phyloP scores from a whole-genome alignment of 64 coral and sea anemone species.

The Dendronephthya gigantea region DNA sequence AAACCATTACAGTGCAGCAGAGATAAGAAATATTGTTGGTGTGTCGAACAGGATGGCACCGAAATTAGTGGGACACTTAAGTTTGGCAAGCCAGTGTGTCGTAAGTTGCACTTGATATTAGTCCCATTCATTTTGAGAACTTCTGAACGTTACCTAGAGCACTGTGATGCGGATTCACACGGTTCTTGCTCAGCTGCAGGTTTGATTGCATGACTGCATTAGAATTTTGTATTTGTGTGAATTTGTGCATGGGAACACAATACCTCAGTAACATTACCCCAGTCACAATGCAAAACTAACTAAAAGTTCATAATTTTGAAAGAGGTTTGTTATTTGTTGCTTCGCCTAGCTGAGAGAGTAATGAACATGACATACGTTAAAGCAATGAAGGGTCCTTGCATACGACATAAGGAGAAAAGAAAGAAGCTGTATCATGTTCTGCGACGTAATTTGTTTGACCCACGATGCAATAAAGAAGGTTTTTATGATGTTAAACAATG shows the following conservation, averaged over 20 bases:
- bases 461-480: background rate
- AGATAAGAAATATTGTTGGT: conserved; percentile 1
- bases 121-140: background rate
- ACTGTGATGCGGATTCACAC: no score
- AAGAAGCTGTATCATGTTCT: background rate
- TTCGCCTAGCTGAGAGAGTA: background rate
- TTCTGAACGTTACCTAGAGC: background rate
- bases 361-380: background rate
- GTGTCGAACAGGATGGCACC: background rate
- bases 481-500: background rate
- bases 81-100: background rate
- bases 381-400: background rate
- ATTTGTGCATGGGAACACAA: no score
- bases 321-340: background rate
- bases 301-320: no score
- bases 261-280: no score
- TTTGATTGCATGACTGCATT: no score
- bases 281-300: no score
- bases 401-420: background rate
- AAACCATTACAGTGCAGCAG: conserved; percentile 9
- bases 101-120: background rate
- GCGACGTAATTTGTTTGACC: background rate
- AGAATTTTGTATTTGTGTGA: no score
- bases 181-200: no score
- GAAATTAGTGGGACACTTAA: background rate